These are phyloP conservation scores for Cyanocitta stelleri DNA, from an alignment of 2,113 vertebrate genomes.

Conservation along the genomic window DNA sequence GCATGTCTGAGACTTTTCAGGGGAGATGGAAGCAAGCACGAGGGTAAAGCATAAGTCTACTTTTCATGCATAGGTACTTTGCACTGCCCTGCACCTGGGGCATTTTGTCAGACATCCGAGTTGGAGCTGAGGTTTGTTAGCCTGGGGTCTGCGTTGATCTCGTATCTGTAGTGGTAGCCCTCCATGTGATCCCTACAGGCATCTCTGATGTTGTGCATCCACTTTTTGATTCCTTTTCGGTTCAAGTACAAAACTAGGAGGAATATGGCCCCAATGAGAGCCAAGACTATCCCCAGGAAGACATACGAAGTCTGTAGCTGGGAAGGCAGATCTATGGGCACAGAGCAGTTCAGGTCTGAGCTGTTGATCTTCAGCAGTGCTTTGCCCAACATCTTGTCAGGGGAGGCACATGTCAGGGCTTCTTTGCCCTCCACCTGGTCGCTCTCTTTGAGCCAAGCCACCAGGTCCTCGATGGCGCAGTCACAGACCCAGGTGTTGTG, in stretches of 20 bases:
- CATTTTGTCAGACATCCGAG: constrained; percentile 82
- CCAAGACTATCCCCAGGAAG: constrained; percentile 93
- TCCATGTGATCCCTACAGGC: constrained; percentile 99
- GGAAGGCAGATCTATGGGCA: constrained; percentile 64
- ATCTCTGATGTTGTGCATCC: constrained; percentile 96
- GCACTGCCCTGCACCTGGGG: neutral
- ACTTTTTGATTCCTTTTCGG: constrained; percentile 96
- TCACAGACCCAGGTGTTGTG: constrained; percentile 87
- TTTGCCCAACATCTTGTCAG: constrained; percentile 66
- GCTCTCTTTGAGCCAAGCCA: constrained; percentile 83
- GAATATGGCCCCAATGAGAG: constrained; percentile 95
- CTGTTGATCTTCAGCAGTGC: constrained; percentile 72
- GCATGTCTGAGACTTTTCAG: constrained; percentile 14
- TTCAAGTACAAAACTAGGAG: constrained; percentile 97
- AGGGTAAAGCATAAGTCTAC: constrained; percentile 58
- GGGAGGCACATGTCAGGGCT: constrained; percentile 77
- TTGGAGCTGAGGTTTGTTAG: constrained; percentile 94
- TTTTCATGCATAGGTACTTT: constrained; percentile 82
- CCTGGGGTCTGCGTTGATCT: constrained; percentile 92
- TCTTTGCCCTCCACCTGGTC: constrained; percentile 65
- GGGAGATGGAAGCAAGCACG: constrained; percentile 52
- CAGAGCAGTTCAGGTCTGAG: constrained; percentile 73
- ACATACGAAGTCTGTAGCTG: constrained; percentile 94
- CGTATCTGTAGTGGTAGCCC: constrained; percentile 97
- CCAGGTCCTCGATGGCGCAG: constrained; percentile 78